Percentiles rank a stretch among this genome's conserved stretches.
phyloP scores from a whole-genome alignment of 2,888 invertebrate genomes.

The Seira sanloemensis region DNA sequence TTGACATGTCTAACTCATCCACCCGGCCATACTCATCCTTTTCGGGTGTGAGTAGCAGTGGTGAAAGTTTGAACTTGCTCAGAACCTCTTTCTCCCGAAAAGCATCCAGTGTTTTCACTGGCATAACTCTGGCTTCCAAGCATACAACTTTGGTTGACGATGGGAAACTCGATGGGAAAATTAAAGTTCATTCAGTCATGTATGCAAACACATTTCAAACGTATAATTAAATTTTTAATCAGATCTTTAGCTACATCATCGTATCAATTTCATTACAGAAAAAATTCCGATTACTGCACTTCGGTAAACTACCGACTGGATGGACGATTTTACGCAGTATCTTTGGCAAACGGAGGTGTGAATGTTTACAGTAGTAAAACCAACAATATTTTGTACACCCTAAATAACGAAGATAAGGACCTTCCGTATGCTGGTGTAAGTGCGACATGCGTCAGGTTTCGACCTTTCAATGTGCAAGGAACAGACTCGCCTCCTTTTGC shows the following conservation, averaged over 20 bases:
- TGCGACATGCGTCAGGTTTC: constrained; percentile 80
- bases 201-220: constrained; percentile 28
- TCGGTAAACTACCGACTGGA: constrained; percentile 81
- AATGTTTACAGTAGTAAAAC: constrained; percentile 78
- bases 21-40: background rate
- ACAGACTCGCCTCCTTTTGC: no score
- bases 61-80: background rate
- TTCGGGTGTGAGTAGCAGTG: background rate
- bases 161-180: constrained; percentile 53
- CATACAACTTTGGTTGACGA: constrained; percentile 40
- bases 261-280: constrained; percentile 20
- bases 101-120: background rate
- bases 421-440: constrained; percentile 79
- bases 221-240: background rate
- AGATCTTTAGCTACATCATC: background rate
- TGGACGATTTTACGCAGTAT: constrained; percentile 79
- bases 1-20: background rate
- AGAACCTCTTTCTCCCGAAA: background rate
- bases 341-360: constrained; percentile 80
- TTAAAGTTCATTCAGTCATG: constrained; percentile 63
- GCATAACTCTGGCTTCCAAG: background rate
- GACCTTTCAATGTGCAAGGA: constrained; percentile 76
- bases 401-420: constrained; percentile 79
- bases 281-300: constrained; percentile 73
- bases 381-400: constrained; percentile 77